phyloP scores from a whole-genome alignment of 92 coral and sea anemone genomes.

The Parazoanthus darwini region DNA sequence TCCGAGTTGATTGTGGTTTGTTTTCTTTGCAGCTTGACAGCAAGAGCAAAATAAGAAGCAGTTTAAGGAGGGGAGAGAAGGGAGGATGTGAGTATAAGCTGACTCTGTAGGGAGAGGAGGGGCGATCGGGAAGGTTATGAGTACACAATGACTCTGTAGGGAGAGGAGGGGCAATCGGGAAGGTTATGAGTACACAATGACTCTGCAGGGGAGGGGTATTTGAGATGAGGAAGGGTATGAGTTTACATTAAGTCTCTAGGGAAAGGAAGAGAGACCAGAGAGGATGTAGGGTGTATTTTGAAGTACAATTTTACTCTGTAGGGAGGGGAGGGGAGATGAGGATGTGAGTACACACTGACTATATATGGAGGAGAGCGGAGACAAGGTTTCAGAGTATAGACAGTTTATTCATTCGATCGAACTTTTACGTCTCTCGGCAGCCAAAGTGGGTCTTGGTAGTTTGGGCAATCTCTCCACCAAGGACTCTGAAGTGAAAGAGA shows the following conservation, averaged over 20 bases:
- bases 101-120: not conserved
- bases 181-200: not conserved
- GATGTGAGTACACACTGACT: not conserved
- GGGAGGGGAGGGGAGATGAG: not conserved
- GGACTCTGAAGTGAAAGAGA: constrained; percentile 30
- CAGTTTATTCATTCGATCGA: not conserved
- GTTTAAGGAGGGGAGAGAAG: constrained; percentile 26
- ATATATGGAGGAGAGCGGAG: too few relatives aligned
- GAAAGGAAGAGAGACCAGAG: not conserved
- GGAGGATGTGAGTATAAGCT: constrained; percentile 17
- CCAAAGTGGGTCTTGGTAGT: constrained; percentile 28
- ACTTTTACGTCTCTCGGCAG: not conserved
- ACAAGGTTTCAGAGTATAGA: not conserved
- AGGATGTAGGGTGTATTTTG: too few relatives aligned
- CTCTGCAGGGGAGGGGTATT: not conserved
- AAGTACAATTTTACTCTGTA: not conserved
- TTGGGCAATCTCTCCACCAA: constrained; percentile 12
- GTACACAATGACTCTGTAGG: not conserved
- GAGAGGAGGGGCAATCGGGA: not conserved
- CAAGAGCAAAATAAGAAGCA: constrained; percentile 39
- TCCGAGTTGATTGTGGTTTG: not conserved
- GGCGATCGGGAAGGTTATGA: not conserved
- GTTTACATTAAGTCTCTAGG: not conserved
- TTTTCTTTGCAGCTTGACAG: constrained; percentile 28
- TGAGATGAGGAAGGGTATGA: not conserved